phyloP scores from a whole-genome alignment of 37 sponge, comb jelly and placozoan species.

The Halisarca cf. caerulea region DNA sequence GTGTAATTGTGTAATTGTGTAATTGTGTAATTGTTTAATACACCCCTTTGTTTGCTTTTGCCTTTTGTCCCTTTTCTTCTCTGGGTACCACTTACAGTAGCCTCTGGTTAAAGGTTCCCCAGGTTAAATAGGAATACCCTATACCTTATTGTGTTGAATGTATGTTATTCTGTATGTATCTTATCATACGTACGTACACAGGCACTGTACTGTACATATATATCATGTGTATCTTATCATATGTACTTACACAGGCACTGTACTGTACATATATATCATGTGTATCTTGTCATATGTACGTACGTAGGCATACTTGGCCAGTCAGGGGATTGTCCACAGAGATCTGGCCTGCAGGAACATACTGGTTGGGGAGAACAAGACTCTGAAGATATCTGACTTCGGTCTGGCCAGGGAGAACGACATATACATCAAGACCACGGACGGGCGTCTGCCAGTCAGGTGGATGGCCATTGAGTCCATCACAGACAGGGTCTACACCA shows the following conservation, averaged over 20 bases:
- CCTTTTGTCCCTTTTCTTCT: no score
- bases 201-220: no score
- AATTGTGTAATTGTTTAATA: no score
- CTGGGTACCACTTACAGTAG: no score
- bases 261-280: not conserved
- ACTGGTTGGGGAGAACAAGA: conserved; percentile 71
- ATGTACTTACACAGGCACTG: not conserved
- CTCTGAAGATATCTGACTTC: conserved; percentile 77
- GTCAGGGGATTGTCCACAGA: conserved; percentile 68
- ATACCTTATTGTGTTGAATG: no score
- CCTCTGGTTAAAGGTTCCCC: no score
- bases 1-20: no score
- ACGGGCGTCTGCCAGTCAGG: conserved; percentile 61
- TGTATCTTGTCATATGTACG: not conserved
- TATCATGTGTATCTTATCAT: no score
- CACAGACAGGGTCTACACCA: conserved; percentile 57
- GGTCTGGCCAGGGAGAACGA: conserved; percentile 67
- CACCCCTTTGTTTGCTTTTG: no score
- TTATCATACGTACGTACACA: no score
- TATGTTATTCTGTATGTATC: no score
- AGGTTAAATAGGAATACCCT: no score
- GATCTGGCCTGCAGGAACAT: conserved; percentile 80
- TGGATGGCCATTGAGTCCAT: conserved; percentile 83
- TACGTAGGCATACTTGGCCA: conserved; percentile 57
- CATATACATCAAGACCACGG: conserved; percentile 58